These are phyloP conservation scores for Prionchulus punctatus DNA, from an alignment of 2,888 invertebrate genomes.

Conservation along the genomic window DNA sequence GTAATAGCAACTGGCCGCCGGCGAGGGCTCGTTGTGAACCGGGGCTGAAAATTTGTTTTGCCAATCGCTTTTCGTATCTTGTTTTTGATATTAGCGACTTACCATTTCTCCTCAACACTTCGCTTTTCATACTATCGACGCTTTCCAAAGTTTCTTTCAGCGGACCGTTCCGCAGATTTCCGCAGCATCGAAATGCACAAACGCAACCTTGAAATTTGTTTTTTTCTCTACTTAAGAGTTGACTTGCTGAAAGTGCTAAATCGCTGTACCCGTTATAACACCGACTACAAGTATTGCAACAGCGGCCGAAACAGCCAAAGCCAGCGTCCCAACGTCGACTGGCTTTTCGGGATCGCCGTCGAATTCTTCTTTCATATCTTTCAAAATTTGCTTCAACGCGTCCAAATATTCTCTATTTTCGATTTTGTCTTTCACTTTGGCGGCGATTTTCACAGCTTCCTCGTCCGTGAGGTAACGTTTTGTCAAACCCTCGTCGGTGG, in stretches of 20 bases:
- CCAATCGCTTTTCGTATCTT: too few relatives aligned
- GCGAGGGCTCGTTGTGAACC: too few relatives aligned
- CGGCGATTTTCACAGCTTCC: background rate
- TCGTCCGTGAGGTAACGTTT: background rate
- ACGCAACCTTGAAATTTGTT: slow-evolving; percentile 9
- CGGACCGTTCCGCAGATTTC: slow-evolving; percentile 2
- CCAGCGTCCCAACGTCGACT: slow-evolving; percentile 24
- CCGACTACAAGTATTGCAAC: slow-evolving; percentile 23
- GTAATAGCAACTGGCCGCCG: too few relatives aligned
- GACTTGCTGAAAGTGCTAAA: slow-evolving; percentile 1
- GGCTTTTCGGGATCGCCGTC: slow-evolving; percentile 23
- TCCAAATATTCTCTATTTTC: background rate
- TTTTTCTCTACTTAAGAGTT: too few relatives aligned
- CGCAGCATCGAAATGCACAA: slow-evolving; percentile 10
- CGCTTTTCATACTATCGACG: slow-evolving; percentile 18
- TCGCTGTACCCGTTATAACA: slow-evolving; percentile 26
- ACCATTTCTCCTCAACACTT: too few relatives aligned
- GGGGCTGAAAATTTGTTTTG: too few relatives aligned
- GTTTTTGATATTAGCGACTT: too few relatives aligned
- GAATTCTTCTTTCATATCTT: slow-evolving; percentile 20
- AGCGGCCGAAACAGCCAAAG: slow-evolving; percentile 24
- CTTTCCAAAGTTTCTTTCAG: slow-evolving; percentile 2
- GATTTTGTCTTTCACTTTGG: background rate
- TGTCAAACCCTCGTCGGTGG: background rate
- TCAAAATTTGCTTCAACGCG: background rate